These are phyloP conservation scores for Hippoglossus stenolepis DNA, from an alignment of 2,113 vertebrate species.

Conservation along the genomic window DNA sequence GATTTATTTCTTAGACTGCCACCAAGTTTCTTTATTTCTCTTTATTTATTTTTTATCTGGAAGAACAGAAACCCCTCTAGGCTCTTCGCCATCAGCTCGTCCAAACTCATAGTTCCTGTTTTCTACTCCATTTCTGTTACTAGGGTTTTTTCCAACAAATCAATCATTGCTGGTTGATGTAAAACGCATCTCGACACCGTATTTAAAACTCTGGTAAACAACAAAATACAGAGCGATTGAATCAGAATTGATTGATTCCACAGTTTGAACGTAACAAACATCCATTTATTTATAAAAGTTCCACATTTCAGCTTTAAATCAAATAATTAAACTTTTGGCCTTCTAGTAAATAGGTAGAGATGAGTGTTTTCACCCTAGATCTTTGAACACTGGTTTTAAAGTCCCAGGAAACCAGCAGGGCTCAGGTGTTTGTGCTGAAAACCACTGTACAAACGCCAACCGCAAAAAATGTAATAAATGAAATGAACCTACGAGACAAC, in stretches of 20 bases:
- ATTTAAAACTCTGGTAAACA: neutral
- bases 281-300: no score
- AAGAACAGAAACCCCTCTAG: neutral
- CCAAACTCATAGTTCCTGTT: neutral
- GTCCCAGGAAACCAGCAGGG: neutral
- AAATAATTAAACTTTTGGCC: no score
- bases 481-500: neutral
- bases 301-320: no score
- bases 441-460: neutral
- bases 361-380: no score
- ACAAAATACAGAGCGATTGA: neutral
- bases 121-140: neutral
- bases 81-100: neutral
- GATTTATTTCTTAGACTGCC: neutral
- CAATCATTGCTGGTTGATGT: neutral
- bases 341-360: no score
- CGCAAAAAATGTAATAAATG: neutral
- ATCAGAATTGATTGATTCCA: no score
- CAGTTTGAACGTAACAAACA: no score
- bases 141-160: neutral
- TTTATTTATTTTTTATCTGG: neutral
- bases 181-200: neutral
- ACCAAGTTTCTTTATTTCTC: neutral
- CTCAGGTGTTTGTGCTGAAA: neutral
- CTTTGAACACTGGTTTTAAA: no score